Percentiles rank a stretch among this genome's conserved stretches.
Evolutionary conservation across 2,888 invertebrate species (phyloP).

Genomic region (Xestia xanthographa): DNA sequence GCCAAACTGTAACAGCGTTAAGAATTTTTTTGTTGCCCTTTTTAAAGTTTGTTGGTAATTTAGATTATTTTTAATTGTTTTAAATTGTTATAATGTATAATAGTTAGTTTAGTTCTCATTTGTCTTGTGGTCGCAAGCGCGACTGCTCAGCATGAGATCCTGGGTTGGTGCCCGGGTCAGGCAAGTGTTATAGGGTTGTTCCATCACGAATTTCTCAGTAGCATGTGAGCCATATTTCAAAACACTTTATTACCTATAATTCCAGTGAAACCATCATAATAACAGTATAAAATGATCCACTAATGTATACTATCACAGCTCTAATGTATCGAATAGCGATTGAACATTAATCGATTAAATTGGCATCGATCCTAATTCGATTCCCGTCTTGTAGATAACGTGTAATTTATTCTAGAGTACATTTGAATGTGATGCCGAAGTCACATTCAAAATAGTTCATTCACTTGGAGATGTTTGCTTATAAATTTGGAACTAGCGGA

Average conservation of each 20-base stretch:
- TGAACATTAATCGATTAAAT: slow-evolving; percentile 61
- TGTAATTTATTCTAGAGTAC: slow-evolving; percentile 46
- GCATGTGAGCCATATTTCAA: background rate
- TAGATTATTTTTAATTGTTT: no score
- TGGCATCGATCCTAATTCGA: slow-evolving; percentile 66
- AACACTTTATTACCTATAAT: background rate
- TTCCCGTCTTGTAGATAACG: slow-evolving; percentile 42
- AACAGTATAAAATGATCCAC: slow-evolving; percentile 7
- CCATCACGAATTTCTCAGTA: no score
- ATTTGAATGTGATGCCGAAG: slow-evolving; percentile 45
- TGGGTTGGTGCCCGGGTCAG: no score
- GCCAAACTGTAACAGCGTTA: no score
- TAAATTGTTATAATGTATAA: no score
- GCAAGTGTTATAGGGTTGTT: no score
- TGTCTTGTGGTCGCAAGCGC: no score
- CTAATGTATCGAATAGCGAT: slow-evolving; percentile 53
- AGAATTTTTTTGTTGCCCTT: no score
- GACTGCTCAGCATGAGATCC: no score
- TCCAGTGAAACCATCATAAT: background rate
- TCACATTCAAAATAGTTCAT: slow-evolving; percentile 48
- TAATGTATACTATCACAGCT: slow-evolving; percentile 15
- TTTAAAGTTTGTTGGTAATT: no score
- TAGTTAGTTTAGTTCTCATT: no score
- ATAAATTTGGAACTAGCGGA: background rate
- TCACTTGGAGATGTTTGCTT: slow-evolving; percentile 29